These are phyloP conservation scores for Orius insidiosus DNA, from an alignment of 1,140 invertebrate genomes.

Conservation along the genomic window DNA sequence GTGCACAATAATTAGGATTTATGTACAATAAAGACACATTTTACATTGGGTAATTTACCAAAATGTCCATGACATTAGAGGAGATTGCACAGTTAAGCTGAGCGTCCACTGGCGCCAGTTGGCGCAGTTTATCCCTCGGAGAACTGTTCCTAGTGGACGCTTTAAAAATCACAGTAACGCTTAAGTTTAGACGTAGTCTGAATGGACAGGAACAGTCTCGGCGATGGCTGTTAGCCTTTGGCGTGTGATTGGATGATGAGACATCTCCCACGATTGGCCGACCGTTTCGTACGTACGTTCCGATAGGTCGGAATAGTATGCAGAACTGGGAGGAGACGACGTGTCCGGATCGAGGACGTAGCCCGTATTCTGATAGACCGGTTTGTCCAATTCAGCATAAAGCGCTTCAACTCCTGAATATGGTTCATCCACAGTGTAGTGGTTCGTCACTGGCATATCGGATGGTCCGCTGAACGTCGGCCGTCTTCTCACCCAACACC, in stretches of 20 bases:
- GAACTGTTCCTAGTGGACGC: too few species aligned
- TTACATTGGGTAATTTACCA: too few species aligned
- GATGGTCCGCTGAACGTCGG: conserved; percentile 25
- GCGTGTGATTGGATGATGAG: conserved; percentile 22
- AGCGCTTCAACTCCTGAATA: conserved; percentile 38
- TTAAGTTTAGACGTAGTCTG: conserved; percentile 47
- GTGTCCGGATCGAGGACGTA: conserved; percentile 46
- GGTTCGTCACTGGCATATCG: conserved; percentile 34
- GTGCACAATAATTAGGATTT: too few species aligned
- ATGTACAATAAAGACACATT: too few species aligned
- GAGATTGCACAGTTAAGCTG: too few species aligned
- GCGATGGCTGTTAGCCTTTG: conserved; percentile 43
- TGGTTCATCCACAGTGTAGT: conserved; percentile 50
- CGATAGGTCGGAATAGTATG: conserved; percentile 49
- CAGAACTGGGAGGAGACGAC: conserved; percentile 44
- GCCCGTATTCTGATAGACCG: conserved; percentile 50
- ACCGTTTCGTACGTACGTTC: conserved; percentile 38
- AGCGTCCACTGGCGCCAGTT: too few species aligned
- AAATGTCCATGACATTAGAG: too few species aligned
- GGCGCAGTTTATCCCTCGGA: too few species aligned
- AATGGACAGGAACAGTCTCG: conserved; percentile 33
- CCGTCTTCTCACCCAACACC: conserved; percentile 43
- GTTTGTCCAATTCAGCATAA: conserved; percentile 47
- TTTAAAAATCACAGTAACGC: too few species aligned
- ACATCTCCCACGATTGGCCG: conserved; percentile 25